These are phyloP conservation scores for Coccyzus lansbergi DNA, from an alignment of 2,797 vertebrate genomes.

Conservation along the genomic window DNA sequence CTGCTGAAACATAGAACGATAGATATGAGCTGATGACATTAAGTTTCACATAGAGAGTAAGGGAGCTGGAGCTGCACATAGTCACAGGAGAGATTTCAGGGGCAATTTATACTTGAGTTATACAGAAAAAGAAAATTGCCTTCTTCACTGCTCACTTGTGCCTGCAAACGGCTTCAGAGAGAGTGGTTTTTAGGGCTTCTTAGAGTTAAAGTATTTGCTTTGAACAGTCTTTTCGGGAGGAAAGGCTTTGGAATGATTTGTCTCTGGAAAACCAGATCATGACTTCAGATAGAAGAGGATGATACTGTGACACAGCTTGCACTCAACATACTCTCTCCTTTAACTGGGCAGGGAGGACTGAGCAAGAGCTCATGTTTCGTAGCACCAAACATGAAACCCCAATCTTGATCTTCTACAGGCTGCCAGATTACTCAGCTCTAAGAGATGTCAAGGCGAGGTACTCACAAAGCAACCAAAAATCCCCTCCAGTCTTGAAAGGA, in stretches of 20 bases:
- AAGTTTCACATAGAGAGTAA: not conserved
- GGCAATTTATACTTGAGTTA: not conserved
- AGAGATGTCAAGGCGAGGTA: not conserved
- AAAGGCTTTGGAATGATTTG: not conserved
- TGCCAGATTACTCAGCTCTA: not conserved
- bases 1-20: not conserved
- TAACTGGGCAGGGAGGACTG: not conserved
- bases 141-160: not conserved
- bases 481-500: not conserved
- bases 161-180: not conserved
- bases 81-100: slow-evolving; percentile 7
- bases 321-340: not conserved
- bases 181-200: not conserved
- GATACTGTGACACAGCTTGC: not conserved
- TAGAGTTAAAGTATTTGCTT: not conserved
- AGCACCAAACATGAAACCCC: not conserved
- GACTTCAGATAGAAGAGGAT: not conserved
- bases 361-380: not conserved
- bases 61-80: not conserved
- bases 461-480: not conserved
- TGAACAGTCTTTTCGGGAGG: not conserved
- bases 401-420: not conserved
- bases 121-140: not conserved
- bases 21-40: not conserved
- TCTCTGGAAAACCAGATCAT: not conserved